Base-by-base conservation (phyloP, 2,113 vertebrate genomes). In the Chionis minor region DNA sequence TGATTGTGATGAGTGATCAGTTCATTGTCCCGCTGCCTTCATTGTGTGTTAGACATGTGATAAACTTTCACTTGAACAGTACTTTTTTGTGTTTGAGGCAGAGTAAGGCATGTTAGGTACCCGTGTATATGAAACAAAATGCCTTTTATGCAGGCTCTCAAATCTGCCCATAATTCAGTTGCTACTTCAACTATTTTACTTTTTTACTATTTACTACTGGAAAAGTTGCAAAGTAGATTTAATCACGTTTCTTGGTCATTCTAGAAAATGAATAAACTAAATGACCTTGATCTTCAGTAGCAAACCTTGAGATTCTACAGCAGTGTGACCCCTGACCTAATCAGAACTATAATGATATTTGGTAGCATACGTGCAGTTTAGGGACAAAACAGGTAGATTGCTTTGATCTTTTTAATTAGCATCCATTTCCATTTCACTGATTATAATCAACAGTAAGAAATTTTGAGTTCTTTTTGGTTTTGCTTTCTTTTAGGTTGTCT, bases 401-500 rank as follows among this genome's bases (percentile, higher is more conserved):
- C 19, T 88, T 66, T 67, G 21, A 44, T 77, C n/a, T 78, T 92
- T n/a, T 65, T 51, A 38, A 42, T 15, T 78, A 17, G 10, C 40
- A 47, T 33, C 69, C 1, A 30, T 79, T 96, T 86, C 32, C 2
- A 23, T 75, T 81, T 75, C 42, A 56, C 10, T 70, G 10, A 38
- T 70, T 32, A 28, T 49, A 65, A 77, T 71, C 55, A 81, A 11
- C 12, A 81, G 14, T 83, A 51, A 83, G 33, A 91, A 62, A 55
- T 71, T 16, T 52, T 94, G 16, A 82, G 10, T 84, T 82, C 6
- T 96, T 62, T 20, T 56, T 80, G 8, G 10, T 81, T 96, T 91
- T 92, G 56, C 55, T 86, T 91, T 93, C 54, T 94, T 97, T 86
- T 90, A 99, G 99, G 99, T 97, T 99, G 99, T 95, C 98, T 99